Evolutionary conservation across 2,888 invertebrate genomes (phyloP).

Genomic region (Agapetus fuscipes): DNA sequence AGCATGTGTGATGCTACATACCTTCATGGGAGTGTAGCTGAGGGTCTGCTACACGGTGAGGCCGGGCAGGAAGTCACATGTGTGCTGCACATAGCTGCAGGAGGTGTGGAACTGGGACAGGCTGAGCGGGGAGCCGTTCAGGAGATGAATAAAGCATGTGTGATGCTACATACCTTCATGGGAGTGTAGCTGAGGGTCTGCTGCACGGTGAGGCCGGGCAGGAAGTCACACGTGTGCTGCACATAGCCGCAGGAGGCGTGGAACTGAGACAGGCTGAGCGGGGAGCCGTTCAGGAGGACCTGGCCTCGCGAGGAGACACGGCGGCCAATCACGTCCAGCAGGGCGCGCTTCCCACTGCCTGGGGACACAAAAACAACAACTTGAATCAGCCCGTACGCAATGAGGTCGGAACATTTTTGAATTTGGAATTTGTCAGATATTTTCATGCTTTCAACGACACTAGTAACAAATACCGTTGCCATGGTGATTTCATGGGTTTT

Average conservation of each 20-base stretch:
- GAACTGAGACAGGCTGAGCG: conserved; percentile 71
- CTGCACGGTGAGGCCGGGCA: conserved; percentile 79
- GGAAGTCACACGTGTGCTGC: conserved; percentile 72
- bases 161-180: conserved; percentile 60
- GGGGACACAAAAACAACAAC: too few relatives aligned
- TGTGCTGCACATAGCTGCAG: conserved; percentile 83
- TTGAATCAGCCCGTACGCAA: too few relatives aligned
- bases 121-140: conserved; percentile 80
- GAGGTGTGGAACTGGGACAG: conserved; percentile 73
- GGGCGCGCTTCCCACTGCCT: conserved; percentile 92
- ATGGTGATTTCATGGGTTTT: too few relatives aligned
- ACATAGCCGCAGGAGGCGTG: conserved; percentile 84
- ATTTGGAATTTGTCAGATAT: too few relatives aligned
- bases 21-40: conserved; percentile 69
- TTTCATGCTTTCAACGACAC: too few relatives aligned
- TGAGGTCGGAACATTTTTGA: too few relatives aligned
- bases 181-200: conserved; percentile 77
- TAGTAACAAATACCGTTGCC: too few relatives aligned
- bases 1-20: conserved; percentile 29
- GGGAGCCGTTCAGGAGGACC: conserved; percentile 79
- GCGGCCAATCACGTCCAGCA: conserved; percentile 84
- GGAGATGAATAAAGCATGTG: too few relatives aligned
- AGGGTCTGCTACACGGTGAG: conserved; percentile 82
- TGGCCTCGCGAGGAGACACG: conserved; percentile 79
- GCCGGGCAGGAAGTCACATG: conserved; percentile 74